Percentiles rank a stretch among this genome's conserved stretches.
Evolutionary conservation across 2,113 vertebrate species (phyloP).

Genomic region (Pipra filicauda): DNA sequence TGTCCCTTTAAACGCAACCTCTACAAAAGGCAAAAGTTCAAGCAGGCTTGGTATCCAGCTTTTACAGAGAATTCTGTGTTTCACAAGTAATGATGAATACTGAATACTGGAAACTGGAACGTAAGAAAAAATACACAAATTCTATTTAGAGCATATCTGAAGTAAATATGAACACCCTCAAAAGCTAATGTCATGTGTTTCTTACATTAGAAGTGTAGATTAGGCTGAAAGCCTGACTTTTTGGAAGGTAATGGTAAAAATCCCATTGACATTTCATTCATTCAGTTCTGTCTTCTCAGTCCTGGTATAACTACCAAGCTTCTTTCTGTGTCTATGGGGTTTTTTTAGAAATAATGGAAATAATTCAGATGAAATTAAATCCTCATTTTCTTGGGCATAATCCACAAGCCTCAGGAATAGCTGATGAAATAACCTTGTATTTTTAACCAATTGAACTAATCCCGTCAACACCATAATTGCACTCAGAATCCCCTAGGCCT

Average conservation of each 20-base stretch:
- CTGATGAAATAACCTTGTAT: conserved; percentile 49
- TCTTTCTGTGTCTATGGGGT: background rate
- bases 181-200: background rate
- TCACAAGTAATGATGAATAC: background rate
- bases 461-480: conserved; percentile 7
- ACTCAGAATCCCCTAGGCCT: background rate
- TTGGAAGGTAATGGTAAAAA: background rate
- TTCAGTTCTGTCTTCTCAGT: background rate
- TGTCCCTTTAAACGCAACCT: conserved; percentile 18
- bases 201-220: background rate
- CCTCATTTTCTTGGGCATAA: conserved; percentile 51
- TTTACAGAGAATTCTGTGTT: background rate
- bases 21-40: conserved; percentile 62
- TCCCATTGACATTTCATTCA: background rate
- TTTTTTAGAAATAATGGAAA: background rate
- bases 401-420: conserved; percentile 25
- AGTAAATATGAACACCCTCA: background rate
- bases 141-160: background rate
- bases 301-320: background rate
- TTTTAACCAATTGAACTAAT: conserved; percentile 11
- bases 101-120: background rate
- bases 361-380: conserved; percentile 26
- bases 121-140: background rate
- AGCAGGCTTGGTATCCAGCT: background rate
- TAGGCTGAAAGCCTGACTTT: background rate